Conservation (phyloP, 2,888 invertebrate genomes). For the Odontomyia ornata region DNA sequence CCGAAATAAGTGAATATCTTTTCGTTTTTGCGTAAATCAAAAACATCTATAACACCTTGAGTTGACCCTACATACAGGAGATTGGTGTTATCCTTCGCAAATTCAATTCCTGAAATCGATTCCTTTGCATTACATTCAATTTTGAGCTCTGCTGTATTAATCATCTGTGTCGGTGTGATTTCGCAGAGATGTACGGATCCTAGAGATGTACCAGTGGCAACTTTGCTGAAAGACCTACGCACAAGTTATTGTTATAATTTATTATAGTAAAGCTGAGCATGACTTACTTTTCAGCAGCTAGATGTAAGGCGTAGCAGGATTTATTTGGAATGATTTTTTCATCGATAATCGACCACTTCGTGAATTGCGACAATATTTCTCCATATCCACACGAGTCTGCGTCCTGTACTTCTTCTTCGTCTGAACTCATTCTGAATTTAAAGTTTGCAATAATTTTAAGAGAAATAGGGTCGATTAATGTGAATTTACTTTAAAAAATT, state of each 20-base stretch:
- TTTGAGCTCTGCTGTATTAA: slow-evolving; percentile 36
- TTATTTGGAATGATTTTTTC: slow-evolving; percentile 68
- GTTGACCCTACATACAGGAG: slow-evolving; percentile 57
- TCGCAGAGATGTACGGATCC: slow-evolving; percentile 65
- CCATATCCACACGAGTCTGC: neutral
- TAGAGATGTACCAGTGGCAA: slow-evolving; percentile 65
- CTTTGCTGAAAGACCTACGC: slow-evolving; percentile 60
- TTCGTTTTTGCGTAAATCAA: slow-evolving; percentile 65
- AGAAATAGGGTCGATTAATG: too few relatives aligned
- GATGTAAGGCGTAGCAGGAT: slow-evolving; percentile 70
- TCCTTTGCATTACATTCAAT: slow-evolving; percentile 46
- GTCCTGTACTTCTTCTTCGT: neutral
- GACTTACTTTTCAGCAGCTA: slow-evolving; percentile 68
- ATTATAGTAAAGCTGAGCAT: neutral
- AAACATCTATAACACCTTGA: slow-evolving; percentile 57
- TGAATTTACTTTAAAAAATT: too few relatives aligned
- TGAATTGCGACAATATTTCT: slow-evolving; percentile 23
- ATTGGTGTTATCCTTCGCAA: slow-evolving; percentile 57
- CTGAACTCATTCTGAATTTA: neutral
- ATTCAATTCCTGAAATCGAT: slow-evolving; percentile 57
- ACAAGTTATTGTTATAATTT: neutral
- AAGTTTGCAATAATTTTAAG: too few relatives aligned
- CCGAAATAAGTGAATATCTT: slow-evolving; percentile 63
- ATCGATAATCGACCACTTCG: slow-evolving; percentile 54
- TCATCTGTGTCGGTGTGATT: slow-evolving; percentile 62